Conservation (phyloP, 2,113 vertebrate species). For the Brachionichthys hirsutus region DNA sequence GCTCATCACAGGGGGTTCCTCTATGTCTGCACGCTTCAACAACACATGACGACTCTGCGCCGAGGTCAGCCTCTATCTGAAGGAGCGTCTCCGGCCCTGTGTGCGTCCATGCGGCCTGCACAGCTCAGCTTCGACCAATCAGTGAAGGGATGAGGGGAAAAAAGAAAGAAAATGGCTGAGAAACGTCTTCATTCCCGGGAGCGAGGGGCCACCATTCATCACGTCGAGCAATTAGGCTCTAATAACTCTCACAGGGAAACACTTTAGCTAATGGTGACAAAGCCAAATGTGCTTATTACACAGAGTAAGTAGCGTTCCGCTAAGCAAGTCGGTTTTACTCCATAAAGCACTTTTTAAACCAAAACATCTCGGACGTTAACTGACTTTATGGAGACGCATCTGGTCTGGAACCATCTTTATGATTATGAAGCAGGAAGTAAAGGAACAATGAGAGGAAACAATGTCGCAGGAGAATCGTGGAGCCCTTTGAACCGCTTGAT, state of each 20-base stretch:
- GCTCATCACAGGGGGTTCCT: background rate
- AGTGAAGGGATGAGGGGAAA: conserved; percentile 24
- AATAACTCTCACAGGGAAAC: conserved; percentile 50
- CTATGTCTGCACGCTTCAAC: background rate
- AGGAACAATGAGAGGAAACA: too few relatives aligned
- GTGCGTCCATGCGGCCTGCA: background rate
- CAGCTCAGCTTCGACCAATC: conserved; percentile 41
- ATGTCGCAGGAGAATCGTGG: too few relatives aligned
- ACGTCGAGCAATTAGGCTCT: conserved; percentile 54
- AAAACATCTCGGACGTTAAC: background rate
- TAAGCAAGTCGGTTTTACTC: conserved; percentile 24
- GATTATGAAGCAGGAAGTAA: too few relatives aligned
- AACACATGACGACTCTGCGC: background rate
- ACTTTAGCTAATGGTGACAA: conserved; percentile 52
- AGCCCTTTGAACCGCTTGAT: too few relatives aligned
- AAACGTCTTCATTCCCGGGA: conserved; percentile 44
- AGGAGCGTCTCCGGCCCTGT: background rate
- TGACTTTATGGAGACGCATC: too few relatives aligned
- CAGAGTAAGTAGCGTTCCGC: conserved; percentile 44
- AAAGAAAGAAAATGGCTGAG: conserved; percentile 50
- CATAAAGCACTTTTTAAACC: background rate
- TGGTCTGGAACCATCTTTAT: too few relatives aligned
- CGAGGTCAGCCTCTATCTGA: conserved; percentile 21
- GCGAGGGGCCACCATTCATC: conserved; percentile 52
- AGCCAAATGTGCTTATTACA: conserved; percentile 54